A percentile compares a stretch with the other conserved stretches of the same genome.
Conservation (phyloP, 2,888 invertebrate genomes). For the Thumatha senex region DNA sequence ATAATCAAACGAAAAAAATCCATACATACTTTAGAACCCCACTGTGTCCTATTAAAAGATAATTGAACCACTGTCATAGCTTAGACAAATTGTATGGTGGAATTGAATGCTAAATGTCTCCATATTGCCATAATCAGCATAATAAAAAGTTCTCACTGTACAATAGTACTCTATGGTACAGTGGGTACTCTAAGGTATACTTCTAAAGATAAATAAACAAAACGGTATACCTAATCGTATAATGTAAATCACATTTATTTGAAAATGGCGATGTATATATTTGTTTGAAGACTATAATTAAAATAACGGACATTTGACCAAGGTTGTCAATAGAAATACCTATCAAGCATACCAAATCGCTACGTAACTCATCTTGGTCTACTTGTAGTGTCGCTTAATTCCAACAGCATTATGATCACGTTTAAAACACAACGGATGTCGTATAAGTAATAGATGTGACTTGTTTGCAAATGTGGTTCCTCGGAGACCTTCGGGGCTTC, state of each 20-base stretch:
- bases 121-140: too few relatives aligned
- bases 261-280: slow-evolving; percentile 47
- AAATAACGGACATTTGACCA: slow-evolving; percentile 59
- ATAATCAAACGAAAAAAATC: too few relatives aligned
- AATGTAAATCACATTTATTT: slow-evolving; percentile 6
- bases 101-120: too few relatives aligned
- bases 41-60: too few relatives aligned
- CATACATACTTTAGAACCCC: too few relatives aligned
- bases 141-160: background rate
- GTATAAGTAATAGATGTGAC: slow-evolving; percentile 57
- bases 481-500: slow-evolving; percentile 35
- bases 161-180: too few relatives aligned
- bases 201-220: slow-evolving; percentile 26
- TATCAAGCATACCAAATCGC: slow-evolving; percentile 35
- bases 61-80: too few relatives aligned
- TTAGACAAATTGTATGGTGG: too few relatives aligned
- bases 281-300: slow-evolving; percentile 49
- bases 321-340: too few relatives aligned
- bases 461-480: slow-evolving; percentile 62
- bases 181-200: background rate
- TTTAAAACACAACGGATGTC: slow-evolving; percentile 72
- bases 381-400: slow-evolving; percentile 48
- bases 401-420: slow-evolving; percentile 63
- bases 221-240: slow-evolving; percentile 53
- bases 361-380: slow-evolving; percentile 39